phyloP scores from a whole-genome alignment of 92 coral and sea anemone species.

The Paragorgia papillata region DNA sequence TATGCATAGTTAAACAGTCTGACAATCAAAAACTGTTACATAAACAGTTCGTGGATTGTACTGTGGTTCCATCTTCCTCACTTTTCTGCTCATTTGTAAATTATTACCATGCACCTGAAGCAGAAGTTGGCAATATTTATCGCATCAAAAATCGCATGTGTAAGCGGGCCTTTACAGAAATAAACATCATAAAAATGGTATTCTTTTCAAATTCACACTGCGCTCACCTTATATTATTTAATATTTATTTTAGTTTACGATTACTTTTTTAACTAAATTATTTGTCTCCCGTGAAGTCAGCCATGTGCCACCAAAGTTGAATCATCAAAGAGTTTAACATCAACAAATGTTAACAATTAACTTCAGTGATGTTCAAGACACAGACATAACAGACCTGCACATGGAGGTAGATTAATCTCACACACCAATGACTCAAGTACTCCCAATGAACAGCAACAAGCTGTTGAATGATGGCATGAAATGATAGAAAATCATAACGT shows the following conservation, averaged over 20 bases:
- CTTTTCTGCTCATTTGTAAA: too few species aligned
- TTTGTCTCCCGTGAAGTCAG: conserved; percentile 48
- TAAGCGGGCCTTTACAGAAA: too few species aligned
- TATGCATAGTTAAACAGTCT: too few species aligned
- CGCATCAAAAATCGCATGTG: too few species aligned
- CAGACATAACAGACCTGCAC: conserved; percentile 11
- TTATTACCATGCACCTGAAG: too few species aligned
- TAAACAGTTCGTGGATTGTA: too few species aligned
- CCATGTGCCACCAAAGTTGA: conserved; percentile 30
- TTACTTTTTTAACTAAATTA: not conserved
- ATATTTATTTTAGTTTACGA: not conserved
- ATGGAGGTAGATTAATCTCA: conserved; percentile 36
- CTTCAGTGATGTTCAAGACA: conserved; percentile 22
- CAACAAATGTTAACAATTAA: conserved; percentile 26
- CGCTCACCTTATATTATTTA: too few species aligned
- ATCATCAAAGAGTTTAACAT: conserved; percentile 24
- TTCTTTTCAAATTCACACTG: too few species aligned
- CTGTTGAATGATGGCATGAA: conserved; percentile 40
- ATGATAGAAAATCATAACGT: conserved; percentile 14
- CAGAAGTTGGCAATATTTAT: too few species aligned
- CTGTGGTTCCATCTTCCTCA: too few species aligned
- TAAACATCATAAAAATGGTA: too few species aligned
- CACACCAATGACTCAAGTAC: conserved; percentile 51
- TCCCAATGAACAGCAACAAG: conserved; percentile 40
- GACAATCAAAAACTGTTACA: too few species aligned